Conservation (phyloP, 2,888 invertebrate genomes). For the Empis stercorea region DNA sequence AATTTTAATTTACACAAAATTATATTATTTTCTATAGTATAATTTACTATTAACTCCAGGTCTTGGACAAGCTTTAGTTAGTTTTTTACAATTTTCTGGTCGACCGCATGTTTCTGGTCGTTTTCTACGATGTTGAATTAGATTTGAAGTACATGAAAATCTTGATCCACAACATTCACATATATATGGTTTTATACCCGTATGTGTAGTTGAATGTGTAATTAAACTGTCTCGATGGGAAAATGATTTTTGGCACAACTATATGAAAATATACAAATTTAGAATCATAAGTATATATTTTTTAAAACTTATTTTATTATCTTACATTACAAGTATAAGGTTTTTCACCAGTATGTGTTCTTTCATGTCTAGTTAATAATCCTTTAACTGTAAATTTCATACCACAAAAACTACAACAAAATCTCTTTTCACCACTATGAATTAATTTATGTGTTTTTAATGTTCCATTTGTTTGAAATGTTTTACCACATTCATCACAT, state of each 20-base stretch:
- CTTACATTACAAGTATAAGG: conserved; percentile 31
- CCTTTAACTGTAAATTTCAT: conserved; percentile 26
- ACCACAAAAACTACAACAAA: conserved; percentile 28
- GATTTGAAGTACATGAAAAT: conserved; percentile 33
- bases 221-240: conserved; percentile 31
- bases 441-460: conserved; percentile 25
- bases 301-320: conserved; percentile 22
- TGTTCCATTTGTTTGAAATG: conserved; percentile 24
- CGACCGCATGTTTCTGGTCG: conserved; percentile 27
- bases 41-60: neutral
- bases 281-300: neutral
- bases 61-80: neutral
- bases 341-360: conserved; percentile 26
- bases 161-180: conserved; percentile 30
- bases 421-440: conserved; percentile 25
- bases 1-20: neutral
- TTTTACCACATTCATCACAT: conserved; percentile 29
- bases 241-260: conserved; percentile 37
- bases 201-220: conserved; percentile 31
- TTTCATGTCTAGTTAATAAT: conserved; percentile 25
- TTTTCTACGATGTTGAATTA: conserved; percentile 28
- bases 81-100: conserved; percentile 12
- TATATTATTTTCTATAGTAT: no score
- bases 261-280: neutral
- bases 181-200: conserved; percentile 31